Evolutionary conservation across 2,888 invertebrate genomes (phyloP).

Genomic region (Incurvaria masculella): DNA sequence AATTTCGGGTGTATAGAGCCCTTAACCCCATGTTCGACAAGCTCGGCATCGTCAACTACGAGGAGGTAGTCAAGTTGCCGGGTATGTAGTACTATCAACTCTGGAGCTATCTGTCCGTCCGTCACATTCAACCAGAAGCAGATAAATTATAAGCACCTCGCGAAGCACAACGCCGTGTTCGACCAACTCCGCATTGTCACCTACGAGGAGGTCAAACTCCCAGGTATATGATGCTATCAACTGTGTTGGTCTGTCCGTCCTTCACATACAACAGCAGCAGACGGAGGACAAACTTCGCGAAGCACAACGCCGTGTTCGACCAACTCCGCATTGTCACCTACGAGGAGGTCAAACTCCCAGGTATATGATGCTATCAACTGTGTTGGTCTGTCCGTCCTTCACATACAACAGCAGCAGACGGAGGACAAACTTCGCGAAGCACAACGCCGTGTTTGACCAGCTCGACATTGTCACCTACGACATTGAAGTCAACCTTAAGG

Average conservation of each 20-base stretch:
- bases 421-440: constrained; percentile 99
- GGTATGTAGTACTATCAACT: no score
- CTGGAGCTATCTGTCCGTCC: constrained; percentile 99
- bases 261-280: no score
- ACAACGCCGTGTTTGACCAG: constrained; percentile 98
- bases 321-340: constrained; percentile 99
- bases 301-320: constrained; percentile 98
- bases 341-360: constrained; percentile 96
- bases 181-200: constrained; percentile 99
- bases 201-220: constrained; percentile 97
- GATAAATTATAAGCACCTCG: constrained; percentile 97
- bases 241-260: no score
- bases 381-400: no score
- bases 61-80: no score
- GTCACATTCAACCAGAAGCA: constrained; percentile 98
- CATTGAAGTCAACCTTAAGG: no score
- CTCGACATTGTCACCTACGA: constrained; percentile 99
- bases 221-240: no score
- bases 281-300: constrained; percentile 98
- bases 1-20: no score
- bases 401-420: constrained; percentile 95
- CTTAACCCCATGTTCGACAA: no score
- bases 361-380: no score
- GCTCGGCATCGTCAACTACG: no score
- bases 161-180: constrained; percentile 97